phyloP scores from a whole-genome alignment of 2,888 invertebrate genomes.

The Rhagium mordax region DNA sequence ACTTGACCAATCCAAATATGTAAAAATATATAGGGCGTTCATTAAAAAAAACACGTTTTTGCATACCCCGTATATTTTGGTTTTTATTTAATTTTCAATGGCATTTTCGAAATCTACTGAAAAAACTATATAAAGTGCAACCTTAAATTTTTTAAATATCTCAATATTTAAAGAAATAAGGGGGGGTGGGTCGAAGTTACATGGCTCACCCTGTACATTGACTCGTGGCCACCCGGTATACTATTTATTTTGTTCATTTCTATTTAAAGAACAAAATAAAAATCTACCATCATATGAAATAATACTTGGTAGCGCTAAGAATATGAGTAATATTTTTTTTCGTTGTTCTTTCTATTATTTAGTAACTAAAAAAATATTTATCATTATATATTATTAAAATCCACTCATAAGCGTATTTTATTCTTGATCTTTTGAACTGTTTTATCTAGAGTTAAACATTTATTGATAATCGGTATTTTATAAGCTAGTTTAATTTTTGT shows the following conservation, averaged over 20 bases:
- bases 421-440: constrained; percentile 23
- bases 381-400: constrained; percentile 3
- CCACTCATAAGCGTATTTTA: constrained; percentile 12
- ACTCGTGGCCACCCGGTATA: too few species aligned
- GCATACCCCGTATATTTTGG: too few species aligned
- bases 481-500: background rate
- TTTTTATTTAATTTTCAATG: too few species aligned
- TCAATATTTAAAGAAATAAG: too few species aligned
- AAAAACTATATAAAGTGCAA: too few species aligned
- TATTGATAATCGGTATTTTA: background rate
- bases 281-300: background rate
- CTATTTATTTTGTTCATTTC: background rate
- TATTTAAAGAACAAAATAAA: background rate
- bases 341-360: constrained; percentile 6
- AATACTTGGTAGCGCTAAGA: background rate
- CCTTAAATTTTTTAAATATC: too few species aligned
- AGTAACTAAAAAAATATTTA: background rate
- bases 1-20: too few species aligned
- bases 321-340: background rate
- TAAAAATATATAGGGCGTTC: too few species aligned
- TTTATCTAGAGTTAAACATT: constrained; percentile 1
- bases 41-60: too few species aligned
- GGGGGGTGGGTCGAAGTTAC: too few species aligned
- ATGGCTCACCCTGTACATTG: too few species aligned
- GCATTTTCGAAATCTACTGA: too few species aligned